A percentile compares a stretch with the other conserved stretches of the same genome.
Evolutionary conservation across 2,888 invertebrate genomes (phyloP).

Genomic region (Theodoxus fluviatilis): DNA sequence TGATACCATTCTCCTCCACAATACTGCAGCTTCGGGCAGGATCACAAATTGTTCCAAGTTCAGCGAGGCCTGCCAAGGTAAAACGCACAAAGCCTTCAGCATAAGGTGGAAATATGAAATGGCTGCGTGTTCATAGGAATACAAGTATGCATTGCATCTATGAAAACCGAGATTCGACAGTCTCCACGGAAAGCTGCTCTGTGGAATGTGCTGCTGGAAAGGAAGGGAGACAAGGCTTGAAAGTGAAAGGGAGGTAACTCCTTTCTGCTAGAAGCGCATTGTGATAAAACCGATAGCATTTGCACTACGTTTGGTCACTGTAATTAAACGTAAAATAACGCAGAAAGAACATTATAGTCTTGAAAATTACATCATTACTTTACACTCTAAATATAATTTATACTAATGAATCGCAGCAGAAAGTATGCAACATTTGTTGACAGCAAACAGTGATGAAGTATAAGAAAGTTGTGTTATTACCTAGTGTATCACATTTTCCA

Average conservation of each 20-base stretch:
- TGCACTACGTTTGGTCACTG: no score
- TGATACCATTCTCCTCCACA: constrained; percentile 86
- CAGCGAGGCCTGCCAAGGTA: constrained; percentile 73
- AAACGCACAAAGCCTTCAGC: constrained; percentile 1
- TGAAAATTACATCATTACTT: no score
- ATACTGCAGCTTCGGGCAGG: constrained; percentile 79
- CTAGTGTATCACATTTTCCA: constrained; percentile 69
- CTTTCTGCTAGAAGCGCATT: no score
- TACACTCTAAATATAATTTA: no score
- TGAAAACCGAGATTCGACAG: background rate
- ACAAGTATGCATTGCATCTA: background rate
- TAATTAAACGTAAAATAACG: no score
- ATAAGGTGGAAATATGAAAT: background rate
- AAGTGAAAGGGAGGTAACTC: background rate
- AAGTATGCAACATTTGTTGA: background rate
- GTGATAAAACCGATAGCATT: no score
- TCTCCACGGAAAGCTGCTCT: background rate
- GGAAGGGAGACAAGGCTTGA: background rate
- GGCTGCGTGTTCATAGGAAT: background rate
- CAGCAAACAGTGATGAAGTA: background rate
- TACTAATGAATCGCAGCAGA: no score
- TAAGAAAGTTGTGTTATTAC: constrained; percentile 42
- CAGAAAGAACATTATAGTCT: no score
- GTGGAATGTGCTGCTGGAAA: background rate
- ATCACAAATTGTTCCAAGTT: constrained; percentile 84